Evolutionary conservation across 2,888 invertebrate genomes (phyloP).

Genomic region (Aphodius granarius): DNA sequence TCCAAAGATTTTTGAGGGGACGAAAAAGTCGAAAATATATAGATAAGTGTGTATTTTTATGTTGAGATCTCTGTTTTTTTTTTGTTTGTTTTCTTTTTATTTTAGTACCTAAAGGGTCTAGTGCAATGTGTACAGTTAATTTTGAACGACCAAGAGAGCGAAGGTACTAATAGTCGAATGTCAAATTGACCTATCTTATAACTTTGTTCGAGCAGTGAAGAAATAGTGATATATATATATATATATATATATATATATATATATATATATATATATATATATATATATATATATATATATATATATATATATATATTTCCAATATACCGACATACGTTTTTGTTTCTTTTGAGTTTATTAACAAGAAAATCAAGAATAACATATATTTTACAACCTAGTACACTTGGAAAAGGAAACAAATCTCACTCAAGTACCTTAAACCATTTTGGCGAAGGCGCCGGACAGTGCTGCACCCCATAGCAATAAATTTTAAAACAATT

Average conservation of each 20-base stretch:
- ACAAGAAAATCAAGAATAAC: background rate
- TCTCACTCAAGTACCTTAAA: too few species aligned
- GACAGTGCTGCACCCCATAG: too few species aligned
- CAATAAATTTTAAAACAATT: background rate
- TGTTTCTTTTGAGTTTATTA: too few species aligned
- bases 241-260: too few species aligned
- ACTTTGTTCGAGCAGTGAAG: too few species aligned
- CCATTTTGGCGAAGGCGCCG: too few species aligned
- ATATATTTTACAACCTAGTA: background rate
- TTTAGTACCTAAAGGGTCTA: background rate
- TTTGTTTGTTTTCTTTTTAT: background rate
- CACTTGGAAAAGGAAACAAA: background rate
- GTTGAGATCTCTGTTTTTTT: background rate
- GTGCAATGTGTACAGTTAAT: background rate
- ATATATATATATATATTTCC: slow-evolving; percentile 3
- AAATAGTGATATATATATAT: too few species aligned
- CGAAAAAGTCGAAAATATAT: background rate
- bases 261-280: too few species aligned
- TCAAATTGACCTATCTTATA: too few species aligned
- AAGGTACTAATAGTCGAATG: too few species aligned
- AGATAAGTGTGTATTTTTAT: background rate
- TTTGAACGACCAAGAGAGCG: background rate
- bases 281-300: too few species aligned
- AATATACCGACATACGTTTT: too few species aligned
- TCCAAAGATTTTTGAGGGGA: background rate